Base-by-base conservation (phyloP, 2,797 vertebrate genomes). In the Falco biarmicus region DNA sequence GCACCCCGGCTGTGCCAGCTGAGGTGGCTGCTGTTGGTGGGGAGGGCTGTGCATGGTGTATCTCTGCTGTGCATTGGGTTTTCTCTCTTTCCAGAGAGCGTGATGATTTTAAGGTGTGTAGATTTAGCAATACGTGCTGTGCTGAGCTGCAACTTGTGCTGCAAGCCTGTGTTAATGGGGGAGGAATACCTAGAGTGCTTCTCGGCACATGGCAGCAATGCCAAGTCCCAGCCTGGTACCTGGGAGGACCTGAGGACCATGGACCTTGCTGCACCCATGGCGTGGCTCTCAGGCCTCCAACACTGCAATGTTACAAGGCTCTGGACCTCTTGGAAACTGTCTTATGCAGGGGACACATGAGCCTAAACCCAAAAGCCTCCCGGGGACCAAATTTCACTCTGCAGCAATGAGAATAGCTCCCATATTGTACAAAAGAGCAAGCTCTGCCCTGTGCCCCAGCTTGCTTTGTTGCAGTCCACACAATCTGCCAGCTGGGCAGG, bases 151-250 rank as follows among this genome's bases (percentile, higher is more conserved):
- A 66, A 37, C 39, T 79, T 84, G 77, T 79, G 91, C 76, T 43
- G 76, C 45, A 59, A 66, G 83, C 73, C 63, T 94, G n/a, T 89
- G 91, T 66, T 87, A 79, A 88, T 77, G 34, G 77, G 15, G 20
- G 7, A 91, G 74, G 93, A 94, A 95, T 84, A 75, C 80, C 74
- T 86, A 66, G 74, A 85, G 54, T 88, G 66, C 86, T 86, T 79
- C 90, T 79, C 51, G 54, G 47, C 48, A 59, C 54, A 25, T 41
- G 71, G 60, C 51, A 93, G 60, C 60, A 63, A 15, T 2, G 10
- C 59, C 5, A 47, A 63, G 48, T 79, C 75, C 51, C 79, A 79
- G 34, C 31, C 45, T 59, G 19, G 21, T 32, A 34, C 41, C 21
- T 5, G 2, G 31, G 66, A 69, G 32, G 21, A 85, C 53, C 39